Evolutionary conservation across 2,888 invertebrate genomes (phyloP).

Genomic region (Aleiodes alternator): DNA sequence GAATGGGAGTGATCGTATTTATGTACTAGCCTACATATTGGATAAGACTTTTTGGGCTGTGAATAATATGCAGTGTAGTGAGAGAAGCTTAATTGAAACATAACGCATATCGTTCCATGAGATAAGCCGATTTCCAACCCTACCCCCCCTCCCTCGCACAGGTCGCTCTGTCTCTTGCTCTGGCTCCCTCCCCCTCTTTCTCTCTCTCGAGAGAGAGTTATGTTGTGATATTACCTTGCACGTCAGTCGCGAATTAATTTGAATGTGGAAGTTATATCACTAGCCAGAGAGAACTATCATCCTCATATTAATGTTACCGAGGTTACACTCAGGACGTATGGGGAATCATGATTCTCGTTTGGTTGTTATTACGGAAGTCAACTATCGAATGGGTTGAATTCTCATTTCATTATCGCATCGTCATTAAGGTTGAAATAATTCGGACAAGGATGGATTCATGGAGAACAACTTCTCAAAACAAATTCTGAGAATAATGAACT

Average conservation of each 20-base stretch:
- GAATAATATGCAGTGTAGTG: conserved; percentile 19
- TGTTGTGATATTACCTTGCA: conserved; percentile 72
- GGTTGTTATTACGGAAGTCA: conserved; percentile 10
- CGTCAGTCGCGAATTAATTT: conserved; percentile 73
- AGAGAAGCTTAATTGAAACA: conserved; percentile 69
- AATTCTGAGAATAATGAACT: too few relatives aligned
- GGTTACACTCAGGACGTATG: background rate
- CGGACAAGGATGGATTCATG: too few relatives aligned
- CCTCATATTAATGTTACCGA: conserved; percentile 21
- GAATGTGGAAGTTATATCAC: conserved; percentile 47
- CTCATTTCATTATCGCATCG: background rate
- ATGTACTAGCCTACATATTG: conserved; percentile 23
- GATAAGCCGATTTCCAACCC: conserved; percentile 72
- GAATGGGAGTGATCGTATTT: conserved; percentile 10
- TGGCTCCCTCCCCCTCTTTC: background rate
- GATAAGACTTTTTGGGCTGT: conserved; percentile 32
- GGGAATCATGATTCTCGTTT: background rate
- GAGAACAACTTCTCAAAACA: too few relatives aligned
- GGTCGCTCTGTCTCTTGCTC: too few relatives aligned
- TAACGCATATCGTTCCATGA: conserved; percentile 54
- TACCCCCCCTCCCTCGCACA: background rate
- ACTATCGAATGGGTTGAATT: conserved; percentile 8
- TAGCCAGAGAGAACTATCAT: conserved; percentile 9
- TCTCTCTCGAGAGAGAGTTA: conserved; percentile 68
- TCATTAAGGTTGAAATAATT: conserved; percentile 5